These are phyloP conservation scores for Dynastes grantii DNA, from an alignment of 2,888 invertebrate genomes.

Conservation along the genomic window DNA sequence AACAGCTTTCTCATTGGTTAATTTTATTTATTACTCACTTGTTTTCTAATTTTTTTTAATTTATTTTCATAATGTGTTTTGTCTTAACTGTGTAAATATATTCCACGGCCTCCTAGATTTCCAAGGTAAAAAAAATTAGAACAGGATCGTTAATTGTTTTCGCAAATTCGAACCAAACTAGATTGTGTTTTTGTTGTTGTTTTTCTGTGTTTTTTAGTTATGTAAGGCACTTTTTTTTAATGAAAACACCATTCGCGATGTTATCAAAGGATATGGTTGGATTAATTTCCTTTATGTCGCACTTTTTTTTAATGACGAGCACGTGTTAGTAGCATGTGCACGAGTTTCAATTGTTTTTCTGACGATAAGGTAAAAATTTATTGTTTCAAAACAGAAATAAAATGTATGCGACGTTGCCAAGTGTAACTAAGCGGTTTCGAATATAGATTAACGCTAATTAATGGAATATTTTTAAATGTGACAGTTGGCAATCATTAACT, in stretches of 20 bases:
- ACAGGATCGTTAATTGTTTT: neutral
- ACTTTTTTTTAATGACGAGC: too few species aligned
- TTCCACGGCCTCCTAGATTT: slow-evolving; percentile 9
- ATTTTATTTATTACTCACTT: neutral
- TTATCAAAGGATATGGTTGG: too few species aligned
- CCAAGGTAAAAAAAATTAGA: neutral
- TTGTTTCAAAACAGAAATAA: too few species aligned
- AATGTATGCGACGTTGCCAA: too few species aligned
- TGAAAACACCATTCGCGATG: neutral
- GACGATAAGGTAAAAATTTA: too few species aligned
- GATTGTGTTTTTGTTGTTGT: neutral
- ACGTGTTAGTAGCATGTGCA: too few species aligned
- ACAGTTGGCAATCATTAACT: neutral
- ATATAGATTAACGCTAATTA: neutral
- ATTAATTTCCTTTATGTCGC: too few species aligned
- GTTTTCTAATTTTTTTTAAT: slow-evolving; percentile 12
- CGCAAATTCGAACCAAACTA: neutral
- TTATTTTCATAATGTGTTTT: neutral
- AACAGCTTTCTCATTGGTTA: slow-evolving; percentile 15
- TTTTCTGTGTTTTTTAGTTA: neutral
- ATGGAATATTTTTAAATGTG: neutral
- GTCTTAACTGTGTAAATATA: neutral
- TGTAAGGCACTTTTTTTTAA: neutral
- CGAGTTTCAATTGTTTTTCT: too few species aligned
- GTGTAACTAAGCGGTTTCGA: too few species aligned